Percentiles rank a stretch among this genome's conserved stretches.
These are phyloP conservation scores for Struthidea cinerea DNA, from an alignment of 2,113 vertebrate species.

Conservation along the genomic window DNA sequence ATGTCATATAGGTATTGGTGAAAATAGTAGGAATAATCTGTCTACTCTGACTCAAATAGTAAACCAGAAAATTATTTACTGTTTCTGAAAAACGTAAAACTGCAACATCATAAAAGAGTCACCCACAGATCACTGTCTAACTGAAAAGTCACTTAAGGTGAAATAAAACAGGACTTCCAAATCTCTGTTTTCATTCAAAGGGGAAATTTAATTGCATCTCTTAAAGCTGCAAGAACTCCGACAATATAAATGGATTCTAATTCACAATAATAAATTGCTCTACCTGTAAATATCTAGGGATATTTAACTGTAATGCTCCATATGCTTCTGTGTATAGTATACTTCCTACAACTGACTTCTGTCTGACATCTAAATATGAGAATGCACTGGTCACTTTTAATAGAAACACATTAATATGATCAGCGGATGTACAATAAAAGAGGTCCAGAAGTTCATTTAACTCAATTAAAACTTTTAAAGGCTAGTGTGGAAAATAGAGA, in stretches of 20 bases:
- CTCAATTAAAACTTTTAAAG: not conserved
- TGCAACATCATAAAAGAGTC: not conserved
- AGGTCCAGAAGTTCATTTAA: not conserved
- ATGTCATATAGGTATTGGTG: not conserved
- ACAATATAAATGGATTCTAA: not conserved
- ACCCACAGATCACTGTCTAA: not conserved
- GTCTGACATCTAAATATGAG: not conserved
- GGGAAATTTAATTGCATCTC: not conserved
- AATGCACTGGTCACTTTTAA: not conserved
- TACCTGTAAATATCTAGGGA: not conserved
- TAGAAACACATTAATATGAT: not conserved
- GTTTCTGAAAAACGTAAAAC: not conserved
- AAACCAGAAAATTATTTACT: not conserved
- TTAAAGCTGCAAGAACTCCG: not conserved
- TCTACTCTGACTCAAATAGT: not conserved
- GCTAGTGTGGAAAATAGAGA: not conserved
- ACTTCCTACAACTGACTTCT: not conserved
- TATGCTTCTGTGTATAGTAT: not conserved
- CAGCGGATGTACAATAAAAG: not conserved
- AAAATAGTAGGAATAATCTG: not conserved
- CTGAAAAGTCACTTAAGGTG: not conserved
- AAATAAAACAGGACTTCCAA: not conserved
- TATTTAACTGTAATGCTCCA: not conserved
- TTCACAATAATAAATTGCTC: not conserved
- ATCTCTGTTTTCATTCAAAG: not conserved